Evolutionary conservation across 2,113 vertebrate species (phyloP).

Genomic region (Spea multiplicata): DNA sequence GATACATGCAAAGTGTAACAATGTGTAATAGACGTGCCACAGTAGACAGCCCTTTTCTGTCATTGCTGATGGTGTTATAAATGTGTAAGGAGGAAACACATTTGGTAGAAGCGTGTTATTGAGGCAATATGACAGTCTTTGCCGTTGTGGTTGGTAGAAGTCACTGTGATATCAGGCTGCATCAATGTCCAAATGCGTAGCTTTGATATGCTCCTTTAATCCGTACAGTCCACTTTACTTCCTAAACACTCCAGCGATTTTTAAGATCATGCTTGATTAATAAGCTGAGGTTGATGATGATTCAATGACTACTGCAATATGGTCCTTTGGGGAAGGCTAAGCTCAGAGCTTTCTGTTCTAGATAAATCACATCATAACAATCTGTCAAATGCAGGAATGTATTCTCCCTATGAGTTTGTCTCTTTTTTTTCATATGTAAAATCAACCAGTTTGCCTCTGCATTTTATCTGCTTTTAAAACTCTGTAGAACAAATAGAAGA

Average conservation of each 20-base stretch:
- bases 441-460: constrained; percentile 39
- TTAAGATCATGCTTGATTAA: constrained; percentile 49
- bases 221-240: constrained; percentile 29
- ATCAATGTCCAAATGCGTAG: constrained; percentile 17
- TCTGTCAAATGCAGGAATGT: constrained; percentile 41
- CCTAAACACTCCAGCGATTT: constrained; percentile 26
- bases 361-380: constrained; percentile 48
- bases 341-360: constrained; percentile 34
- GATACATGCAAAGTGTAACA: constrained; percentile 53
- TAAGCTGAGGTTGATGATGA: constrained; percentile 36
- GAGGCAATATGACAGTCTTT: constrained; percentile 42
- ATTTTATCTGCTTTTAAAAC: constrained; percentile 45
- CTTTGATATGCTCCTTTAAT: constrained; percentile 49
- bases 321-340: constrained; percentile 34
- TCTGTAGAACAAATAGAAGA: constrained; percentile 18
- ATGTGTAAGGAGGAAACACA: constrained; percentile 49
- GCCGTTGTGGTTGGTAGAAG: not conserved
- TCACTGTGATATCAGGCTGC: constrained; percentile 15
- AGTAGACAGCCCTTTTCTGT: constrained; percentile 56
- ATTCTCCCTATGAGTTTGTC: constrained; percentile 37
- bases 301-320: constrained; percentile 43
- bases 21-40: constrained; percentile 43
- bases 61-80: constrained; percentile 53
- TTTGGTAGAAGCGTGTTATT: constrained; percentile 41
- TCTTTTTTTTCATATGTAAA: constrained; percentile 47